Evolutionary conservation across 2,888 invertebrate genomes (phyloP), one percentile per base, ranked within the genome.

Genomic region (Orchesella flavescens): DNA sequence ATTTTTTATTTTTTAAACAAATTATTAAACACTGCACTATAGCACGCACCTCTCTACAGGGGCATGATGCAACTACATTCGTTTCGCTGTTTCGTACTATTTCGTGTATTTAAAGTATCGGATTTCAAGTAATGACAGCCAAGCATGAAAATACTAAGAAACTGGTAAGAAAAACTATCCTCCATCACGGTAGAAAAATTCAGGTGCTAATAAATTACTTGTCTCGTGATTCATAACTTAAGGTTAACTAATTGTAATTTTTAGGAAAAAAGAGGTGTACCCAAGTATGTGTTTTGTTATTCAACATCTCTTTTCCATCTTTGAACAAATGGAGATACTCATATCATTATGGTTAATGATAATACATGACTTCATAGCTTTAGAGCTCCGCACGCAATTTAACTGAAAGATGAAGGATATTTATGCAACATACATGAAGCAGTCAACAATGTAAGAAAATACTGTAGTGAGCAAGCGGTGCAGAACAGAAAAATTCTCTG

Each of bases 221-320:
- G 34, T 59, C 71, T 78, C 78, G 78, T 78, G 78, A 78, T 78
- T 78, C 78, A 78, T 78, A 78, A 78, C 78, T 78, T 78, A 71
- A 71, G 59, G 69, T 46, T 63, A 78, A 77, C 69, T 71, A 78
- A 78, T 69, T 78, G 78, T 71, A 78, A 61, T 61, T 69, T 78
- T 76, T 76, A 57, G 9, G 43, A 65, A 78, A 63, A 59, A 46
- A 71, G 78, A 43, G 71, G 44, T 61, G 61, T 76, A 21, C 44
- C n/a, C 53, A 66, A 53, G 17, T 19, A 57, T 19, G 34, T 34
- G n/a, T 34, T 57, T 57, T 34, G 34, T 57, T 13, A 57, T 57
- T 57, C 57, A 57, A n/a, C 57, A 57, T 57, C 57, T 17, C 19
- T 57, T 19, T 57, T 19, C 10, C 19, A 5, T 17, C 17, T 57